Evolutionary conservation across 2,113 vertebrate species (phyloP).

Genomic region (Neogobius melanostomus): DNA sequence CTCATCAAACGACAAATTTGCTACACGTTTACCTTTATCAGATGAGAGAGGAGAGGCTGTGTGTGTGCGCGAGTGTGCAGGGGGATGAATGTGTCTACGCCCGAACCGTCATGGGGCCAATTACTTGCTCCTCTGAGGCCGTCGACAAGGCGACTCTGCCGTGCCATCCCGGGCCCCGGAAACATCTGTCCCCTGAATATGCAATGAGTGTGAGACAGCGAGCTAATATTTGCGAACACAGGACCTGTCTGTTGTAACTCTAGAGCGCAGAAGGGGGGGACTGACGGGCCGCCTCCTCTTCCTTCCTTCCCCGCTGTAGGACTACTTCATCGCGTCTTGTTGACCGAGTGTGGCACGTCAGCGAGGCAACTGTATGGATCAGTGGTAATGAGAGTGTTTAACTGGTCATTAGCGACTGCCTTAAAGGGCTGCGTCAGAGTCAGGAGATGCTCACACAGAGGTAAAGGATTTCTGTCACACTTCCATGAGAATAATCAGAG

Average conservation of each 20-base stretch:
- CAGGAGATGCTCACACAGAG: too few species aligned
- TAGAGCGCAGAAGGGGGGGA: conserved; percentile 26
- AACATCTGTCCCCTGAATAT: conserved; percentile 83
- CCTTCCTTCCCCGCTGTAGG: background rate
- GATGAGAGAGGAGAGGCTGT: conserved; percentile 72
- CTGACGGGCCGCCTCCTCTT: conserved; percentile 48
- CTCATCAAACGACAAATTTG: conserved; percentile 83
- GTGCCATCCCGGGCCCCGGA: conserved; percentile 68
- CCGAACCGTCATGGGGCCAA: conserved; percentile 80
- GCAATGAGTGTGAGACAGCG: conserved; percentile 76
- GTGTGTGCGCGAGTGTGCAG: conserved; percentile 29
- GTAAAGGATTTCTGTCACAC: too few species aligned
- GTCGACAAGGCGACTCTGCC: conserved; percentile 44
- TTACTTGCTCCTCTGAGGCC: conserved; percentile 81
- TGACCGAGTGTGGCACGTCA: conserved; percentile 54
- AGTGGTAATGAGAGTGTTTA: conserved; percentile 39
- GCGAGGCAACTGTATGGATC: conserved; percentile 32
- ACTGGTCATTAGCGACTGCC: conserved; percentile 20
- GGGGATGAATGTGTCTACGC: conserved; percentile 49
- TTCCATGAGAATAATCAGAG: too few species aligned
- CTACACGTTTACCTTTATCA: conserved; percentile 85
- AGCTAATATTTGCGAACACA: conserved; percentile 81
- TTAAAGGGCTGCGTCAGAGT: too few species aligned
- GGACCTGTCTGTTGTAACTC: conserved; percentile 68
- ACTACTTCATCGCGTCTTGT: conserved; percentile 47